phyloP scores from a whole-genome alignment of 2,888 invertebrate genomes.

The Coremacera marginata region DNA sequence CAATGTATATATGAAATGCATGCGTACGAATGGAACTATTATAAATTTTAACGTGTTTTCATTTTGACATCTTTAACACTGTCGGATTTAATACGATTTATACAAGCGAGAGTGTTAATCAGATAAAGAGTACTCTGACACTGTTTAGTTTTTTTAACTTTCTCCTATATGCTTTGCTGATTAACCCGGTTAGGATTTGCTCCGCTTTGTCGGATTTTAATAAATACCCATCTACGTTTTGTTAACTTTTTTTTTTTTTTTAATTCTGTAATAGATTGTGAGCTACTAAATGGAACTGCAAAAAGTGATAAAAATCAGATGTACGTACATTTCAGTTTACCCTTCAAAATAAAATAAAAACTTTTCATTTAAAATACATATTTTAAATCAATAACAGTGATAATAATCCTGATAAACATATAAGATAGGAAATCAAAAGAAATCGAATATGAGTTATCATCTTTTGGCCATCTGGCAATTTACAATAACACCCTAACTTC shows the following conservation, averaged over 20 bases:
- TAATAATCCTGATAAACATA: too few species aligned
- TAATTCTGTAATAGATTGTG: not conserved
- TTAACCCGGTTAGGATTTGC: not conserved
- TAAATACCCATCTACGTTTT: not conserved
- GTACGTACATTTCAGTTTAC: not conserved
- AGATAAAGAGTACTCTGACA: not conserved
- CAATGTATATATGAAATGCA: too few species aligned
- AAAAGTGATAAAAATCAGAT: not conserved
- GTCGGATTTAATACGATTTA: not conserved
- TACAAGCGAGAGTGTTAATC: not conserved
- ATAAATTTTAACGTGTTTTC: not conserved
- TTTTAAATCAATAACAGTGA: too few species aligned
- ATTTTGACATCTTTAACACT: not conserved
- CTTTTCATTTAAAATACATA: not conserved
- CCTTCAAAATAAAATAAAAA: not conserved
- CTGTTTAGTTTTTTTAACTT: not conserved
- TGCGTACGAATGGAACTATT: too few species aligned
- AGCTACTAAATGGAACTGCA: not conserved
- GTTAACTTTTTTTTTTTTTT: not conserved
- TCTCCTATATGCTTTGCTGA: not conserved
- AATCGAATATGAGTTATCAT: too few species aligned
- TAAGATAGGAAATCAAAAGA: too few species aligned
- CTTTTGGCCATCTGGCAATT: too few species aligned
- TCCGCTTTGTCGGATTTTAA: slow-evolving; percentile 1
- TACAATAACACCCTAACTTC: too few species aligned